phyloP scores from a whole-genome alignment of 2,888 invertebrate genomes.

The Ectemnius lituratus region DNA sequence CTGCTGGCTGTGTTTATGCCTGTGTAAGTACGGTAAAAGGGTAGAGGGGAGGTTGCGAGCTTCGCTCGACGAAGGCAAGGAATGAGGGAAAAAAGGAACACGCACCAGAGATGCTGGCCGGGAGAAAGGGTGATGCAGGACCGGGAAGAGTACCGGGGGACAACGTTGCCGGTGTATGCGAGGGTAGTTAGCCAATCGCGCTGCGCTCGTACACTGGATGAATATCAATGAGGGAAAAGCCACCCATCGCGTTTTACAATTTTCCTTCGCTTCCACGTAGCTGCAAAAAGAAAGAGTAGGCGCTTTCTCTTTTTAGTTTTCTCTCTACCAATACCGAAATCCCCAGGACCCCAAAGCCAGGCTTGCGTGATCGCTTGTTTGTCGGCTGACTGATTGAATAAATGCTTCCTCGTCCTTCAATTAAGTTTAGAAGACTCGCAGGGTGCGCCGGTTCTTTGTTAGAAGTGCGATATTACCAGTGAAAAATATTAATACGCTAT shows the following conservation, averaged over 20 bases:
- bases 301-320: constrained; percentile 3
- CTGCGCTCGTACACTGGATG: constrained; percentile 69
- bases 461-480: too few relatives aligned
- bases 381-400: constrained; percentile 65
- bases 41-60: constrained; percentile 30
- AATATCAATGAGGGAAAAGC: constrained; percentile 74
- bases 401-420: constrained; percentile 54
- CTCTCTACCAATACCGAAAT: not conserved
- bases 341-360: constrained; percentile 18
- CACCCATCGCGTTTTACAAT: constrained; percentile 71
- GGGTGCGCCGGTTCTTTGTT: too few relatives aligned
- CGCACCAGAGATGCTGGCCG: constrained; percentile 28
- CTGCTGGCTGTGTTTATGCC: constrained; percentile 26
- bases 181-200: constrained; percentile 76
- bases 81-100: constrained; percentile 25
- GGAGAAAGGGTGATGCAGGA: constrained; percentile 33
- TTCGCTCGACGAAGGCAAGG: constrained; percentile 22
- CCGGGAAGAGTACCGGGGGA: constrained; percentile 47
- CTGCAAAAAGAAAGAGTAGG: constrained; percentile 26
- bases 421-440: constrained; percentile 41
- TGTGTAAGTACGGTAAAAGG: constrained; percentile 32
- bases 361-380: constrained; percentile 55
- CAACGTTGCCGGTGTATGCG: constrained; percentile 56
- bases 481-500: too few relatives aligned
- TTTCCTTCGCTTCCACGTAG: constrained; percentile 57